Base-by-base conservation (phyloP, 2,113 vertebrate genomes). In the Tragelaphus buxtoni region DNA sequence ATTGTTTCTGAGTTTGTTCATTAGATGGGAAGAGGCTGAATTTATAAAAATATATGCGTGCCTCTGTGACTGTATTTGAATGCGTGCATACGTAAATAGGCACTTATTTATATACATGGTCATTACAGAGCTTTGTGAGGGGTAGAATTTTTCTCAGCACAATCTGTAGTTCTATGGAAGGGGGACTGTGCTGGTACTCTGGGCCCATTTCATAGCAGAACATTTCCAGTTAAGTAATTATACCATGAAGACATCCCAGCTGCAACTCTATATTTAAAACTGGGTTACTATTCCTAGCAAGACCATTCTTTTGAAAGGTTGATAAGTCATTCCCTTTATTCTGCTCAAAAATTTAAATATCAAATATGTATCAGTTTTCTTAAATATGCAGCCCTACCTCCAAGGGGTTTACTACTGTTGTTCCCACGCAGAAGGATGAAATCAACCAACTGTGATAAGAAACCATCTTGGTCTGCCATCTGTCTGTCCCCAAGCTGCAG, bases 301-400 rank as follows among this genome's bases (percentile, higher is more conserved):
- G 90, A 53, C 87, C 45, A 42, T 96, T 90, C 91, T 95, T 95
- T 72, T 5, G 72, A 69, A 96, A 91, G 97, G 92, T 94, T 92
- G 83, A 69, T 35, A 91, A 94, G 92, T 58, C 96, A 53, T 17
- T 28, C 79, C 83, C 89, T 92, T 96, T 93, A 85, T 95, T 95
- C 93, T 61, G 58, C 42, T 89, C 81, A 53, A 5, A 26, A 28
- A 63, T 61, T 65, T 94, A 94, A 96, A 90, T 88, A 91, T 47
- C 74, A 87, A 35, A 26, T n/a, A 13, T 1, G 74, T 28, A 30
- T 89, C 45, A 1, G 72, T 77, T 53, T 65, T 30, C 72, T 63
- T 65, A 28, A 13, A 35, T 7, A 7, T 2, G 35, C 42, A 55
- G 35, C 28, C 56, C 5, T n/a, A 42, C 89, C 35, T 49, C 69